Percentiles rank a stretch among this genome's conserved stretches.
Conservation (phyloP, 2,797 vertebrate genomes). For the Falco cherrug region DNA sequence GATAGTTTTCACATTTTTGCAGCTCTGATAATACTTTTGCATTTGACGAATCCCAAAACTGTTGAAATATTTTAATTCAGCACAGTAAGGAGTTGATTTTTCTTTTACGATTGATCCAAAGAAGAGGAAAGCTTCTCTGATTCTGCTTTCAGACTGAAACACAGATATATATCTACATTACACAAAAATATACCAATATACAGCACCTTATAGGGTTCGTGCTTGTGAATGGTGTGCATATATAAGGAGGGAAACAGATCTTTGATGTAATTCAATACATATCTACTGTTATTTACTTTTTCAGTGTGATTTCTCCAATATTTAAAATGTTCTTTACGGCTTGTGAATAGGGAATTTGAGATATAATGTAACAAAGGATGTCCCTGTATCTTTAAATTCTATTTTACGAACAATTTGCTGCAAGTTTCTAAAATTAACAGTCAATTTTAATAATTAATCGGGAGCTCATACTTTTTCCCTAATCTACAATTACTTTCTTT, state of each 20-base stretch:
- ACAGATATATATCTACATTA: background rate
- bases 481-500: slow-evolving; percentile 56
- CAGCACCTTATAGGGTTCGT: background rate
- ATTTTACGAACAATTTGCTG: background rate
- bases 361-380: background rate
- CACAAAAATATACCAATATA: background rate
- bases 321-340: background rate
- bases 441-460: slow-evolving; percentile 57
- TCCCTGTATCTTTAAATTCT: background rate
- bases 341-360: background rate
- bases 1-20: background rate
- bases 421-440: slow-evolving; percentile 45
- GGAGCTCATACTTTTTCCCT: slow-evolving; percentile 24
- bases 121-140: background rate
- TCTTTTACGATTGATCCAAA: background rate
- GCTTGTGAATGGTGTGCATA: background rate
- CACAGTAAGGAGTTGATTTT: background rate
- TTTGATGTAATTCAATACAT: background rate
- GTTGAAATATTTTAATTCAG: background rate
- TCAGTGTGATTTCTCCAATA: background rate
- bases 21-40: background rate
- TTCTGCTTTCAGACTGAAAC: background rate
- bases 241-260: background rate
- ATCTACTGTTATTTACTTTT: background rate
- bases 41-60: background rate